These are phyloP conservation scores for Mus spretus DNA, from an alignment of 2,797 vertebrate species.

Conservation along the genomic window DNA sequence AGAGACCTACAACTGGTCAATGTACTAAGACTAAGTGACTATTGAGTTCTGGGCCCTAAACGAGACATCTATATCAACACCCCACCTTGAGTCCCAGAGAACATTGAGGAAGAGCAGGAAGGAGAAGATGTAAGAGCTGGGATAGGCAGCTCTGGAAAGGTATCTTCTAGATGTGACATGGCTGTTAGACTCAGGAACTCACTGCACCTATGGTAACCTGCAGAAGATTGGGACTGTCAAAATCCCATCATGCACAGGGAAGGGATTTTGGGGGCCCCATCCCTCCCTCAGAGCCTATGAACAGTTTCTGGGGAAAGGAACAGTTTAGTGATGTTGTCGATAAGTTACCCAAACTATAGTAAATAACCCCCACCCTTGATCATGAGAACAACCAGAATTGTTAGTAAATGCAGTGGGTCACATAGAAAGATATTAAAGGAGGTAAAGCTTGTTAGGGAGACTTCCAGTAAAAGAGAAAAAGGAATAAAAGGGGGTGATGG, in stretches of 20 bases:
- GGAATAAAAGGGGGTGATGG: neutral
- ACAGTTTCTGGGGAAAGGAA: neutral
- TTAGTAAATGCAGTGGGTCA: neutral
- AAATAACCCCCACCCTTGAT: neutral
- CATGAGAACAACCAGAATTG: neutral
- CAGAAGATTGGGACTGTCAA: neutral
- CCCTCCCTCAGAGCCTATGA: neutral
- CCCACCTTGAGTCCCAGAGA: neutral
- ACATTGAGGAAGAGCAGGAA: neutral
- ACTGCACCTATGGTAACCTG: neutral
- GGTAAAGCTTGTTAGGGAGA: too few relatives aligned
- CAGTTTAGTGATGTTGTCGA: neutral
- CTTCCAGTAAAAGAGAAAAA: neutral
- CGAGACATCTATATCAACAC: neutral
- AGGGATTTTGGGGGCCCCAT: too few relatives aligned
- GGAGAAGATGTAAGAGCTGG: neutral
- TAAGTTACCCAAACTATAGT: neutral
- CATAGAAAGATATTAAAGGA: neutral
- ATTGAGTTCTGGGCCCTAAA: neutral
- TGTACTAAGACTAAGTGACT: neutral
- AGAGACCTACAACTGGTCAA: neutral
- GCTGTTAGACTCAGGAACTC: neutral
- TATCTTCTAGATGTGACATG: neutral
- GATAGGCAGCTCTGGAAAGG: neutral
- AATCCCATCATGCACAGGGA: neutral